Percentiles rank a stretch among this genome's conserved stretches.
phyloP scores from a whole-genome alignment of 1,140 invertebrate genomes.

The Drosophila biarmipes region DNA sequence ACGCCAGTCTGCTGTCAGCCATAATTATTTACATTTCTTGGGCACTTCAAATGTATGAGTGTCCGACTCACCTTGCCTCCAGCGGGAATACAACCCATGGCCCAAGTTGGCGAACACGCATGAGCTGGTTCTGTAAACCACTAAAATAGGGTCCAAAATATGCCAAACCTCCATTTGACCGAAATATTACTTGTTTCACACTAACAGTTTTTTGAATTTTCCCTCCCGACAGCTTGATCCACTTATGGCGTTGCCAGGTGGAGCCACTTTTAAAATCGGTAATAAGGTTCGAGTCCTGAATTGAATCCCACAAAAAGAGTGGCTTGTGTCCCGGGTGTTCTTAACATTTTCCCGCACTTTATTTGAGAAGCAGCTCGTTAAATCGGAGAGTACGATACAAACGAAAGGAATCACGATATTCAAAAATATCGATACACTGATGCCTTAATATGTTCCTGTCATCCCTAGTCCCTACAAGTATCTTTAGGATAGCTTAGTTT shows the following conservation, averaged over 20 bases:
- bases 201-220: conserved; percentile 28
- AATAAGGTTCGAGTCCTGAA: too few relatives aligned
- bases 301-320: too few relatives aligned
- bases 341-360: too few relatives aligned
- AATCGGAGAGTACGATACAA: too few relatives aligned
- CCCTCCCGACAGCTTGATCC: conserved; percentile 10
- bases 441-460: too few relatives aligned
- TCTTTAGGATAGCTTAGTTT: too few relatives aligned
- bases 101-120: not conserved
- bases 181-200: not conserved
- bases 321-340: too few relatives aligned
- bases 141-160: conserved; percentile 6
- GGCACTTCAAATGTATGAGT: not conserved
- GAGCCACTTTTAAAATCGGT: not conserved
- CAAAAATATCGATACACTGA: too few relatives aligned
- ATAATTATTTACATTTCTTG: not conserved
- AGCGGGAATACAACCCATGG: not conserved
- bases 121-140: not conserved
- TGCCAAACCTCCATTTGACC: not conserved
- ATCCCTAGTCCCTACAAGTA: too few relatives aligned
- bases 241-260: not conserved
- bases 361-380: too few relatives aligned
- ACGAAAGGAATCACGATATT: too few relatives aligned
- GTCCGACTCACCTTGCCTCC: not conserved
- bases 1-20: conserved; percentile 22